Evolutionary conservation across 2,113 vertebrate genomes (phyloP), one percentile per base, ranked within the genome.

Genomic region (Pseudolaguvia tuberculata): DNA sequence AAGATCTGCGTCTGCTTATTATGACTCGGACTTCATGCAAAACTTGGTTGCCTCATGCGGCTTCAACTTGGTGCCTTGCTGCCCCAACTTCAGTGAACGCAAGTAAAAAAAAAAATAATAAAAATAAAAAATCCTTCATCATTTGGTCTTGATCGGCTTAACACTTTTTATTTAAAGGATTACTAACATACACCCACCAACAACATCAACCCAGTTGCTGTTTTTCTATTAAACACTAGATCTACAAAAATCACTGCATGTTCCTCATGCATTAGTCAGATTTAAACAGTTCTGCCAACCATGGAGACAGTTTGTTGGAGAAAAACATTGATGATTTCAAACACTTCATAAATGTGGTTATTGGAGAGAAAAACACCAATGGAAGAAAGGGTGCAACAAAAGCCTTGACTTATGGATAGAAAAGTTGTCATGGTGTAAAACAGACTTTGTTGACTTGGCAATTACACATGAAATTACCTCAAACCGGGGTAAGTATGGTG

Each of bases 1-100:
- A 76, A 57, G 23, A 29, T 76, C 73, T 59, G 73, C 68, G 27
- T 42, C 61, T 71, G 57, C 52, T n/a, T n/a, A n/a, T 29, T 48
- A 52, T 20, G 31, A 48, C 42, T 48, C 39, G 25, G 45, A 67
- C 53, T 12, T 48, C n/a, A 17, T 29, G 18, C 25, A 21, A 66
- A 74, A 74, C 7, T 15, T 21, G 10, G 13, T 2, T n/a, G 39
- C 15, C 12, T 39, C 21, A 8, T 4, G n/a, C n/a, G n/a, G n/a
- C n/a, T n/a, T n/a, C n/a, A 23, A 35, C 20, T 15, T 15, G n/a
- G n/a, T 27, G 61, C 15, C 21, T 8, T 42, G 20, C 59, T 42
- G 59, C 58, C 42, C 23, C 9, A 65, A 25, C 9, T 29, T 50
- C 17, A 12, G 17, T 18, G 25, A 23, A 66, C 63, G 42, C 27